Evolutionary conservation across 2,113 vertebrate species (phyloP).

Genomic region (Thermophis baileyi): DNA sequence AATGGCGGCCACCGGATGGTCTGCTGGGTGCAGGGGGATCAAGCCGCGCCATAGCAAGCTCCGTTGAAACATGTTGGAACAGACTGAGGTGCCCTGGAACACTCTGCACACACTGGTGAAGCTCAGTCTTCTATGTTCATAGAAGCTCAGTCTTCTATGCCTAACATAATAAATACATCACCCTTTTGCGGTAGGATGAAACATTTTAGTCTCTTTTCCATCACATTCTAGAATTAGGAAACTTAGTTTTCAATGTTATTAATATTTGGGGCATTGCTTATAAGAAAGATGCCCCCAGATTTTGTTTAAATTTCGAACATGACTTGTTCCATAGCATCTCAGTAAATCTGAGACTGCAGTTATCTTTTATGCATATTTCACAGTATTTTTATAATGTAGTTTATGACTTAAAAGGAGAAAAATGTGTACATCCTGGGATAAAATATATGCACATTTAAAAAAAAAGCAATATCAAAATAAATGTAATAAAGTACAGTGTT

Average conservation of each 20-base stretch:
- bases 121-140: too few relatives aligned
- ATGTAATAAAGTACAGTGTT: not conserved
- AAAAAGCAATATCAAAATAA: not conserved
- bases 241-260: not conserved
- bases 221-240: not conserved
- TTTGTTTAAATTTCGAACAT: not conserved
- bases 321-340: not conserved
- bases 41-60: too few relatives aligned
- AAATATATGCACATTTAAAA: not conserved
- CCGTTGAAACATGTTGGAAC: too few relatives aligned
- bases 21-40: too few relatives aligned
- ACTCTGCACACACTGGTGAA: too few relatives aligned
- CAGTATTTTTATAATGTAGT: not conserved
- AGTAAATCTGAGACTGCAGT: not conserved
- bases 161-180: not conserved
- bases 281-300: not conserved
- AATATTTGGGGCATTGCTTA: not conserved
- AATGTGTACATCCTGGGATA: not conserved
- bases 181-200: not conserved
- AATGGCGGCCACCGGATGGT: too few relatives aligned
- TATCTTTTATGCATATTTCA: not conserved
- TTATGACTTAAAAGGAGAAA: not conserved
- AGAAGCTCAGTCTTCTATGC: not conserved
- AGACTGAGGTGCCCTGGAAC: too few relatives aligned
- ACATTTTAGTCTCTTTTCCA: not conserved